phyloP scores from a whole-genome alignment of 2,113 vertebrate genomes.

The Jaculus jaculus region DNA sequence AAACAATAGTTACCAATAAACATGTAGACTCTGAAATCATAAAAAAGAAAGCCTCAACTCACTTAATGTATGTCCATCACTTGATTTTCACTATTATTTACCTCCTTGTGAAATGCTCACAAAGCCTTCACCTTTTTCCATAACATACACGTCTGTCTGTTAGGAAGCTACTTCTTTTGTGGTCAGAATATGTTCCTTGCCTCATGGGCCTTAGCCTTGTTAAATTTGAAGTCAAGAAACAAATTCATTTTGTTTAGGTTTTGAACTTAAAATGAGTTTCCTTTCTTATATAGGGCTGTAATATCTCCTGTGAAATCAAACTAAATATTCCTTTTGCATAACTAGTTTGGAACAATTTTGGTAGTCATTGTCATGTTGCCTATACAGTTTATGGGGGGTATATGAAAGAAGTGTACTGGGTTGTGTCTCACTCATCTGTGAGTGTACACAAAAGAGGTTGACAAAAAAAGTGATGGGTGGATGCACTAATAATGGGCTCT shows the following conservation, averaged over 20 bases:
- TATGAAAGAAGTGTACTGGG: neutral
- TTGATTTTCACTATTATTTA: neutral
- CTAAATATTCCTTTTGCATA: neutral
- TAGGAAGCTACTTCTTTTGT: neutral
- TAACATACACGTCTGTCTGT: neutral
- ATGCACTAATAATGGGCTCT: neutral
- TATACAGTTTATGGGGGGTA: neutral
- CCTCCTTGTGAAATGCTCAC: neutral
- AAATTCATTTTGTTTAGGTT: neutral
- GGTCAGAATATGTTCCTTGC: neutral
- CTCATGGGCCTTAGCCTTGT: neutral
- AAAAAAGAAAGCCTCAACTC: neutral
- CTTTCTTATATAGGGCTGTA: neutral
- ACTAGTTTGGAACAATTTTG: neutral
- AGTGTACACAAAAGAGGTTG: neutral
- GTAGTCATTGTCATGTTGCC: neutral
- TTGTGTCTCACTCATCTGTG: neutral
- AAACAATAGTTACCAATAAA: slow-evolving; percentile 24
- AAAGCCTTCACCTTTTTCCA: neutral
- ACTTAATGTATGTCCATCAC: neutral
- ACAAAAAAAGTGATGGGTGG: neutral
- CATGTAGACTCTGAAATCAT: neutral
- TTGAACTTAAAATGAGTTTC: neutral
- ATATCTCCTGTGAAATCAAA: neutral
- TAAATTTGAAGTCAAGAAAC: neutral